Conservation (phyloP, 2,888 invertebrate species). For the Congeria kusceri region DNA sequence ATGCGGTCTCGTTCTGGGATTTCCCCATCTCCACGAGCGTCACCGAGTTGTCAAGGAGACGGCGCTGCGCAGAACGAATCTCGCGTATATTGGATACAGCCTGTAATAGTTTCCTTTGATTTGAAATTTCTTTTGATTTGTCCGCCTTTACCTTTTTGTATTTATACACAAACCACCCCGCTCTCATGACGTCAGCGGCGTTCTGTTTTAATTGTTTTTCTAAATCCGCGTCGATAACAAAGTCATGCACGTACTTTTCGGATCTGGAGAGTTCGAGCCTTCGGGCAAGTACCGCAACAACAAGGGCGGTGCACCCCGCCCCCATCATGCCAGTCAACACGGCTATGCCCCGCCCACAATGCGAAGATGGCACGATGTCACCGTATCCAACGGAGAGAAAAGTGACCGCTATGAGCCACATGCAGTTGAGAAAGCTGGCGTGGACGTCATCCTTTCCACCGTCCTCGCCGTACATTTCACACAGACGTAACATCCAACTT, state of each 20-base stretch:
- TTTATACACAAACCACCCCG: constrained; percentile 83
- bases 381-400: constrained; percentile 85
- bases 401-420: constrained; percentile 85
- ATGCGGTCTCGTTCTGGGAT: constrained; percentile 68
- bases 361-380: constrained; percentile 84
- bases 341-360: constrained; percentile 84
- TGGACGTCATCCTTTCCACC: constrained; percentile 70
- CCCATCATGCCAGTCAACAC: constrained; percentile 84
- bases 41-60: constrained; percentile 78
- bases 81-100: constrained; percentile 84
- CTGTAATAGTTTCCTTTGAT: constrained; percentile 81
- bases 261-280: constrained; percentile 83
- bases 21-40: constrained; percentile 80
- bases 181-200: constrained; percentile 83
- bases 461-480: constrained; percentile 81
- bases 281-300: constrained; percentile 83
- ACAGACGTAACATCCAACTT: constrained; percentile 83
- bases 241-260: constrained; percentile 85
- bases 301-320: constrained; percentile 84
- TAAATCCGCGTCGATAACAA: constrained; percentile 84
- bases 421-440: constrained; percentile 82
- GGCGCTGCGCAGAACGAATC: constrained; percentile 82
- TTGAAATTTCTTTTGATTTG: constrained; percentile 63
- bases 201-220: constrained; percentile 81
- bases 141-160: constrained; percentile 65